Evolutionary conservation across 2,113 vertebrate species (phyloP), one percentile per base, ranked within the genome.

Genomic region (Microcebus tavaratra): DNA sequence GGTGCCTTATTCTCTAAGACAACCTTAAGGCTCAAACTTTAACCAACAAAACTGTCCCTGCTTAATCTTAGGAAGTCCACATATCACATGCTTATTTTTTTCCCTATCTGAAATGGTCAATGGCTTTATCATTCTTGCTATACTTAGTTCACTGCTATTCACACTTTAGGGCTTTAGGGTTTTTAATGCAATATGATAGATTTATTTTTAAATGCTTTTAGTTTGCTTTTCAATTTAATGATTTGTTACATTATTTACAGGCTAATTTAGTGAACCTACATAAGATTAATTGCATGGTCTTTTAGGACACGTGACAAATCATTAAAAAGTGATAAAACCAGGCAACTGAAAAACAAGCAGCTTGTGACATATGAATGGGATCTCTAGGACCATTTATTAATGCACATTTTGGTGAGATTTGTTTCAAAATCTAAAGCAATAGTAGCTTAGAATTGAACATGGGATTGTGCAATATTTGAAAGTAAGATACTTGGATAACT

Each of bases 211-310:
- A 94, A 93, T 27, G 39, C 0, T 0, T 91, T 61, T 4, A 82
- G 80, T 97, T 98, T 97, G 36, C 67, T 97, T 96, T 97, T 96
- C 82, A 95, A 97, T 97, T 89, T 97, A 97, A 97, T 73, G 89
- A 98, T 97, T 97, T 88, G 36, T 95, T 90, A 63, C 5, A 55
- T 97, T 97, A 95, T 97, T 89, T 97, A 97, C 93, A 67, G 89
- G 15, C 85, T 96, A 72, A 27, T 29, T 85, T 48, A 83, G 91
- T 97, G 84, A 88, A 94, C 95, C 87, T 85, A 59, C 36, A 0
- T 13, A 87, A 88, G 83, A 88, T 90, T 98, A 96, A 97, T 90
- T 87, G 76, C 96, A 95, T 89, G 55, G 34, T 79, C 88, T 96
- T 98, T 93, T 94, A 97, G 88, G 83, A 80, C 92, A 70, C 20